Base-by-base conservation (phyloP, 1,140 invertebrate genomes). In the Augochlora pura region DNA sequence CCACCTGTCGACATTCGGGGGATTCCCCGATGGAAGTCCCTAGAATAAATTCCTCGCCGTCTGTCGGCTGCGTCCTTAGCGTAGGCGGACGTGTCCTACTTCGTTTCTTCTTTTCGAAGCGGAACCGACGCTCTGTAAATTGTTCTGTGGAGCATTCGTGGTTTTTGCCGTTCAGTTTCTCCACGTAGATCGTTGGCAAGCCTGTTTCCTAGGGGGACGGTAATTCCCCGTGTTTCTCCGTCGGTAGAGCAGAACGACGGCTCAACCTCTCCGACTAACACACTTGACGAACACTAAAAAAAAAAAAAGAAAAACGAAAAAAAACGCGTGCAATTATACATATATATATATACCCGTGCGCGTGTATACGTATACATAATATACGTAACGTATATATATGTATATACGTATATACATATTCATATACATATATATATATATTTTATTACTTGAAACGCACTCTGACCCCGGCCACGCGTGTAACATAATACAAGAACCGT, bases 401-500 rank as follows among this genome's bases (percentile, higher is more conserved):
- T 90, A 57, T 57, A 74, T 54, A 72, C 64, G 60, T 70, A 88
- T 89, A 90, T 90, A 89, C 89, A 57, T 57, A 74, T 54, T 68
- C 64, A 65, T 27, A 85, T 54, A 85, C 67, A 77, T 62, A 86
- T 63, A 76, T 72, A n/a, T n/a, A 88, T 89, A 90, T 90, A 89
- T 91, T 91, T 90, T 89, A 89, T 87, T 88, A 90, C 89, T 90
- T 83, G 82, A 83, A 81, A 82, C 62, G 60, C 77, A 84, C 78
- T 89, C 89, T 91, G 87, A 91, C 86, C 89, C 84, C 85, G 67
- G 88, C 87, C 88, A 89, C 83, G 71, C 52, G 42, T 84, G 81
- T 85, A 85, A 82, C 32, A 82, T 83, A 85, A 73, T 32, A 32
- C 32, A 32, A 32, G 4, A 59, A 54, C 62, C 32, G 25, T 86